A percentile compares a stretch with the other conserved stretches of the same genome.
Conservation (phyloP, 2,888 invertebrate species). For the Pheosia tremula region DNA sequence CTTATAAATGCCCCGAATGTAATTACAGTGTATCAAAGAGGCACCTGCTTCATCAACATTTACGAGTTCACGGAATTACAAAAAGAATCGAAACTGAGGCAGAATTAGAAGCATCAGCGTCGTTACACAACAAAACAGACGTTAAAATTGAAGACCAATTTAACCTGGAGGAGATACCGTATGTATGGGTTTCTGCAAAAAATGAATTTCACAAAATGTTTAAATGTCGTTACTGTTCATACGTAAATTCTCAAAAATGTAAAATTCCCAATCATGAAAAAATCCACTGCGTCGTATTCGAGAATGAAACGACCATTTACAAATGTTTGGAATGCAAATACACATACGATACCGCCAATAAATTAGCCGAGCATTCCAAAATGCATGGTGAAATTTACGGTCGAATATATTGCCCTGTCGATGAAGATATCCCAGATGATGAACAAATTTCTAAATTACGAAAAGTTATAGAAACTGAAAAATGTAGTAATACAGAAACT, state of each 20-base stretch:
- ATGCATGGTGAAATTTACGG: slow-evolving; percentile 89
- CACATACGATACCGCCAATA: slow-evolving; percentile 88
- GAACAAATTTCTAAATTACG: slow-evolving; percentile 84
- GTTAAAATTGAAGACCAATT: slow-evolving; percentile 52
- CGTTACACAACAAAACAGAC: slow-evolving; percentile 47
- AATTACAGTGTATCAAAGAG: slow-evolving; percentile 92
- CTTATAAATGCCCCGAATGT: slow-evolving; percentile 92
- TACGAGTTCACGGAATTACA: slow-evolving; percentile 88
- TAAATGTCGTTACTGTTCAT: slow-evolving; percentile 93
- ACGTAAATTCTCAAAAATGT: slow-evolving; percentile 91
- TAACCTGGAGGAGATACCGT: slow-evolving; percentile 86
- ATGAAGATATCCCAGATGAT: slow-evolving; percentile 86
- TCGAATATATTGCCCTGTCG: slow-evolving; percentile 89
- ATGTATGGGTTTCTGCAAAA: slow-evolving; percentile 90
- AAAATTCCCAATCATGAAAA: slow-evolving; percentile 94
- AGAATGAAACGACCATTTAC: slow-evolving; percentile 81
- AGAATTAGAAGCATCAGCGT: slow-evolving; percentile 63
- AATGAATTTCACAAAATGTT: slow-evolving; percentile 92
- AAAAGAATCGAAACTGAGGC: slow-evolving; percentile 75
- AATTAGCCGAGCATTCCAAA: slow-evolving; percentile 89
- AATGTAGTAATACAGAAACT: slow-evolving; percentile 42
- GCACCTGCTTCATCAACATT: slow-evolving; percentile 93
- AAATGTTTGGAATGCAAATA: slow-evolving; percentile 93
- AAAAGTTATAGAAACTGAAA: slow-evolving; percentile 71
- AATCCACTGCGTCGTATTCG: slow-evolving; percentile 86